Base-by-base conservation (phyloP, 2,113 vertebrate species). In the Suricata suricatta region DNA sequence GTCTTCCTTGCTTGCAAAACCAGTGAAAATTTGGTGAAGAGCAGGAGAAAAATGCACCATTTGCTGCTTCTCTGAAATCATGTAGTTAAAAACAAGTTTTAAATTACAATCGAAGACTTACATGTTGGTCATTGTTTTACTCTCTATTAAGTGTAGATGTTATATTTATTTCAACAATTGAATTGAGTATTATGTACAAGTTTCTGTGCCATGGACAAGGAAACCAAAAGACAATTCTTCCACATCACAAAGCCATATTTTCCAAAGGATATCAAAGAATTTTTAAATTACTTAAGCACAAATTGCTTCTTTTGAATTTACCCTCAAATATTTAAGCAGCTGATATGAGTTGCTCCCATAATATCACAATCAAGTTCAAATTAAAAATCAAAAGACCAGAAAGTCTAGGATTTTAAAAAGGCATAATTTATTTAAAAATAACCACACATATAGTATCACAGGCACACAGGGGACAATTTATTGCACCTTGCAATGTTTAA, bases 351-450 rank as follows among this genome's bases (percentile, higher is more conserved):
- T n/a, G 41, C 23, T 79, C 31, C 27, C 79, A 31, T 68, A 84
- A 68, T 92, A 89, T 82, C 2, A 8, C 87, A 90, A 80, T 87
- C 10, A 88, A 95, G 86, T 88, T 97, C 7, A 79, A 88, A 91
- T 86, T 83, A 87, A 44, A 95, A 89, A 95, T 92, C 13, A 35
- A 90, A 93, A 84, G 8, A 60, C 7, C 25, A 52, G 13, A 74
- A 95, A 35, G 33, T 92, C 38, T 16, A 89, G 44, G 11, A 25
- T 83, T 71, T 2, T 90, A 35, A 96, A 96, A 57, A 84, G 27
- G 7, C n/a, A 71, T 47, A 76, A 57, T 91, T 88, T 64, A 93
- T 95, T 93, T 80, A 21, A 81, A 97, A 93, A 85, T 85, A 77
- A n/a, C 29, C 12, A 68, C n/a, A 87, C 5, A 76, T 19, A 47